Evolutionary conservation across 2,113 vertebrate species (phyloP).

Genomic region (Leptodactylus fuscus): DNA sequence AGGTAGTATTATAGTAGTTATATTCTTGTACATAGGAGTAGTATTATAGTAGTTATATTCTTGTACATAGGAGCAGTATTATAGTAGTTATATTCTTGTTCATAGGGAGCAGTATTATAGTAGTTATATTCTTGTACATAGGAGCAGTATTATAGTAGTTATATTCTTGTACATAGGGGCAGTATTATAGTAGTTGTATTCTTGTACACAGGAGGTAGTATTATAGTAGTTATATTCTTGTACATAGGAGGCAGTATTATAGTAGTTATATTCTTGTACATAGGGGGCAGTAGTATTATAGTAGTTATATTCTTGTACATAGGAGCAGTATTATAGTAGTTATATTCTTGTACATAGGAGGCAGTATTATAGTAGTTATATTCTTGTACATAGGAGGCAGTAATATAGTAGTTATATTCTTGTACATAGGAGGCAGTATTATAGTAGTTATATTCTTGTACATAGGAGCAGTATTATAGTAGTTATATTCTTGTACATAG

Average conservation of each 20-base stretch:
- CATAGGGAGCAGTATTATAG: background rate
- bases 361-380: constrained; percentile 13
- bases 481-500: constrained; percentile 3
- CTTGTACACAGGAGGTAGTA: background rate
- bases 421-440: constrained; percentile 8
- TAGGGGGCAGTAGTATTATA: background rate
- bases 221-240: constrained; percentile 8
- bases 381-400: background rate
- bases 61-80: constrained; percentile 5
- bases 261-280: background rate
- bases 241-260: constrained; percentile 1
- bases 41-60: constrained; percentile 21
- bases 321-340: constrained; percentile 16
- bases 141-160: constrained; percentile 6
- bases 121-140: constrained; percentile 15
- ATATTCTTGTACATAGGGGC: background rate
- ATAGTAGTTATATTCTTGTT: background rate
- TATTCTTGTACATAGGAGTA: background rate
- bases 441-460: constrained; percentile 18
- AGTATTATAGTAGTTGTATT: constrained; percentile 13
- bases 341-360: constrained; percentile 3
- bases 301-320: constrained; percentile 4
- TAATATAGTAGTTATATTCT: constrained; percentile 10
- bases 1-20: too few species aligned
- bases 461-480: constrained; percentile 10